Evolutionary conservation across 1,140 invertebrate species (phyloP).

Genomic region (Diorhabda elongata): DNA sequence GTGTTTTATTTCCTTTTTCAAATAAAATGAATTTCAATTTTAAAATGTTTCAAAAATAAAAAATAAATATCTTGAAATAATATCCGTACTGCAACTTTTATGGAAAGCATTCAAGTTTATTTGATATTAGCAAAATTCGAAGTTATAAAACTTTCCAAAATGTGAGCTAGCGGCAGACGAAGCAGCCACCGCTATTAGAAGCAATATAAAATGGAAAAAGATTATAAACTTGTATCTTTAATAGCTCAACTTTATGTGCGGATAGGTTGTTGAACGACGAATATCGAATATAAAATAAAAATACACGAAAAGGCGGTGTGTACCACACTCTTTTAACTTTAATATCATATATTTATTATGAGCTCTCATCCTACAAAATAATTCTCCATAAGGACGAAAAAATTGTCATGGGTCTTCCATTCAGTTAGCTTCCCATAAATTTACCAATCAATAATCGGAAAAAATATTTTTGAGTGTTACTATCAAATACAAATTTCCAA

Average conservation of each 20-base stretch:
- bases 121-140: constrained; percentile 37
- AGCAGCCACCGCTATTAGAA: constrained; percentile 34
- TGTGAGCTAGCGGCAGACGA: constrained; percentile 12
- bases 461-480: too few relatives aligned
- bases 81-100: constrained; percentile 6
- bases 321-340: constrained; percentile 39
- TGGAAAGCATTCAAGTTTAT: constrained; percentile 21
- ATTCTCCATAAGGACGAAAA: constrained; percentile 22
- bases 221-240: constrained; percentile 46
- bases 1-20: too few relatives aligned
- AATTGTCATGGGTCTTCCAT: too few relatives aligned
- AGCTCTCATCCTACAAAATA: constrained; percentile 42
- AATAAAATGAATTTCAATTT: too few relatives aligned
- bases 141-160: constrained; percentile 38
- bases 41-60: background rate
- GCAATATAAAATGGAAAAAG: constrained; percentile 38
- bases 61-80: background rate
- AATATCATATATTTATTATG: constrained; percentile 45
- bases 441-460: too few relatives aligned
- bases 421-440: too few relatives aligned
- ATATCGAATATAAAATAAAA: constrained; percentile 32
- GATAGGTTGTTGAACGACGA: constrained; percentile 38
- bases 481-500: too few relatives aligned
- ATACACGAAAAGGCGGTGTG: constrained; percentile 32
- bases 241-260: constrained; percentile 43